Conservation (phyloP, 2,888 invertebrate genomes). For the Omphaloscelis lunosa region DNA sequence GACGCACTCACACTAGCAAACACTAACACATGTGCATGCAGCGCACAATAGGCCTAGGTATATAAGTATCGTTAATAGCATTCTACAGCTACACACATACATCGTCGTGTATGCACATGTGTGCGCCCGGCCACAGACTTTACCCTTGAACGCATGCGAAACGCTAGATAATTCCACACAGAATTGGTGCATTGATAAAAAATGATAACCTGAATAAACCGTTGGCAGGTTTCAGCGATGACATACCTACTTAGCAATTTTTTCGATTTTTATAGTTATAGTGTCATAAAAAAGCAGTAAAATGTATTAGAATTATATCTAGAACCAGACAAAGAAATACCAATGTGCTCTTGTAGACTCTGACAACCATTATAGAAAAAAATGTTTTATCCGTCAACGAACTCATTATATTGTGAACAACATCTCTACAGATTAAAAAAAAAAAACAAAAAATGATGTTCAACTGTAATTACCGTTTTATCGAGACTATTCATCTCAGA, state of each 20-base stretch:
- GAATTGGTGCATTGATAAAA: constrained; percentile 89
- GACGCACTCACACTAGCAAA: constrained; percentile 79
- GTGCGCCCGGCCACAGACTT: constrained; percentile 85
- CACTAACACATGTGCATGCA: constrained; percentile 76
- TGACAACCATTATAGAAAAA: constrained; percentile 5
- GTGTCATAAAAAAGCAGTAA: constrained; percentile 37
- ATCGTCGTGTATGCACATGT: constrained; percentile 73
- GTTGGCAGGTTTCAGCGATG: constrained; percentile 73
- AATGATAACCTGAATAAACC: constrained; percentile 84
- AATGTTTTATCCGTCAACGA: neutral
- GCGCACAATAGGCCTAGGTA: constrained; percentile 84
- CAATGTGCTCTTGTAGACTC: constrained; percentile 15
- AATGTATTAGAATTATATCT: constrained; percentile 29
- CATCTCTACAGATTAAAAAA: neutral
- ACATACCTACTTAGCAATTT: constrained; percentile 53
- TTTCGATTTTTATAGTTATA: constrained; percentile 41
- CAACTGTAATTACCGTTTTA: constrained; percentile 24
- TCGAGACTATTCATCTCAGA: constrained; percentile 6
- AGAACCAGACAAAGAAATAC: constrained; percentile 34
- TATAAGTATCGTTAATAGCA: constrained; percentile 69
- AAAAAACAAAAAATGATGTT: constrained; percentile 20
- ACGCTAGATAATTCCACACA: constrained; percentile 84
- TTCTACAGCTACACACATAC: constrained; percentile 79
- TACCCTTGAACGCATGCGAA: constrained; percentile 89
- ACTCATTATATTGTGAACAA: neutral